These are phyloP conservation scores for Ptilorrhoa leucosticta DNA, from an alignment of 2,113 vertebrate genomes.

Conservation along the genomic window DNA sequence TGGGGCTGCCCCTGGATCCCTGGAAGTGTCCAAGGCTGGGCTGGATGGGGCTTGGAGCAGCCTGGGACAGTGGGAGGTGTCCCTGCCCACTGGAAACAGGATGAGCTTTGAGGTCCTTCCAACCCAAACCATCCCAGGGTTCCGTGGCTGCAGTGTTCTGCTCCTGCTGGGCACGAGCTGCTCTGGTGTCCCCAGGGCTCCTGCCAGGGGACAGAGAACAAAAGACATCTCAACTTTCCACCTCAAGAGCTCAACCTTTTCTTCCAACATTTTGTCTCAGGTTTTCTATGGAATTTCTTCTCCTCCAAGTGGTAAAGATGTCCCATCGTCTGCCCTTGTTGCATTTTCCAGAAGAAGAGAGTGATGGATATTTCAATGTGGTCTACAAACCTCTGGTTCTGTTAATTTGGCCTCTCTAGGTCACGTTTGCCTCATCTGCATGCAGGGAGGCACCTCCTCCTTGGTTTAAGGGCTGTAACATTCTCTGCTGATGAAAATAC, in stretches of 20 bases:
- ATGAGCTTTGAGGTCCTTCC: no score
- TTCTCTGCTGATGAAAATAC: constrained; percentile 60
- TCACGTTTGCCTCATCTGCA: neutral
- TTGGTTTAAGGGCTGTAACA: neutral
- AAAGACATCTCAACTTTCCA: rapidly evolving
- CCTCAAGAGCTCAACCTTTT: neutral
- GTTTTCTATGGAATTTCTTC: neutral
- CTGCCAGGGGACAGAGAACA: neutral
- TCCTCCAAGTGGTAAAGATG: neutral
- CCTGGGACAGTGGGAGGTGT: neutral
- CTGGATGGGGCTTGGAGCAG: neutral
- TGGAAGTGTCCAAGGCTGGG: neutral
- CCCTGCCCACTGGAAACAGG: neutral
- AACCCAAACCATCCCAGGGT: neutral
- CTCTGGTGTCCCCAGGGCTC: neutral
- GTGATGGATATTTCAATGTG: neutral
- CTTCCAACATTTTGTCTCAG: rapidly evolving
- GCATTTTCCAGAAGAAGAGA: neutral
- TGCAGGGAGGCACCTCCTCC: neutral
- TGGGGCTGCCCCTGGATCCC: neutral
- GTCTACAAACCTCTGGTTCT: neutral
- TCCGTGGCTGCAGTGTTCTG: neutral
- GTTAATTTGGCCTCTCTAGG: neutral
- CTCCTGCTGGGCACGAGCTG: rapidly evolving
- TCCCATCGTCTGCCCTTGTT: neutral